These are phyloP conservation scores for Aphodius granarius DNA, from an alignment of 2,888 invertebrate species.

Conservation along the genomic window DNA sequence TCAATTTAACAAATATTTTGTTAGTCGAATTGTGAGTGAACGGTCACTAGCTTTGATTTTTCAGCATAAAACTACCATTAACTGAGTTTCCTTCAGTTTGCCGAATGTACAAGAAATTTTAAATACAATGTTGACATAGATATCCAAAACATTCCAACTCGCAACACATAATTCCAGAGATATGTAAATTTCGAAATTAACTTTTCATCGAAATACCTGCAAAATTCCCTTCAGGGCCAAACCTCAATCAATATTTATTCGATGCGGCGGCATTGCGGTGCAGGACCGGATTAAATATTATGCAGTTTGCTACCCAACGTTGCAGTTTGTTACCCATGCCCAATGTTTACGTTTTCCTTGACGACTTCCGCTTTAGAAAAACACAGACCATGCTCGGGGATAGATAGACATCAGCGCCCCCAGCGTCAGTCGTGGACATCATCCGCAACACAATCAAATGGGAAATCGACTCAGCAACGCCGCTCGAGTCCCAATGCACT, in stretches of 20 bases:
- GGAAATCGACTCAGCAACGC: not conserved
- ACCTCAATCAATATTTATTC: not conserved
- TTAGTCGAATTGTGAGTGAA: too few relatives aligned
- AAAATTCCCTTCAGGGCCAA: not conserved
- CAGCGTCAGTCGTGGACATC: not conserved
- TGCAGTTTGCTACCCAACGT: too few relatives aligned
- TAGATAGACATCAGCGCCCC: not conserved
- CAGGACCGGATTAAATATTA: not conserved
- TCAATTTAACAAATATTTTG: too few relatives aligned
- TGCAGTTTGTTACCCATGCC: not conserved
- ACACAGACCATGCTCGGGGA: not conserved
- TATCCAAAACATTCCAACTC: too few relatives aligned
- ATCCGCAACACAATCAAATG: not conserved
- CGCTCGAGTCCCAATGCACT: conserved; percentile 35
- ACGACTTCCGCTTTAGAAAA: not conserved
- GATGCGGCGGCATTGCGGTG: not conserved
- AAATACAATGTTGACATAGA: too few relatives aligned
- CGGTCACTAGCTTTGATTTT: too few relatives aligned
- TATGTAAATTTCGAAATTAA: too few relatives aligned
- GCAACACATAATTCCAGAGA: too few relatives aligned
- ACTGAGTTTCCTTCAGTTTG: too few relatives aligned
- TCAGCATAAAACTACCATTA: too few relatives aligned
- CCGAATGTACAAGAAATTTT: too few relatives aligned
- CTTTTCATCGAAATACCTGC: not conserved
- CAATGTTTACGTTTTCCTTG: not conserved